A percentile compares a stretch with the other conserved stretches of the same genome.
phyloP scores from a whole-genome alignment of 2,888 invertebrate genomes.

The Panorpa germanica region DNA sequence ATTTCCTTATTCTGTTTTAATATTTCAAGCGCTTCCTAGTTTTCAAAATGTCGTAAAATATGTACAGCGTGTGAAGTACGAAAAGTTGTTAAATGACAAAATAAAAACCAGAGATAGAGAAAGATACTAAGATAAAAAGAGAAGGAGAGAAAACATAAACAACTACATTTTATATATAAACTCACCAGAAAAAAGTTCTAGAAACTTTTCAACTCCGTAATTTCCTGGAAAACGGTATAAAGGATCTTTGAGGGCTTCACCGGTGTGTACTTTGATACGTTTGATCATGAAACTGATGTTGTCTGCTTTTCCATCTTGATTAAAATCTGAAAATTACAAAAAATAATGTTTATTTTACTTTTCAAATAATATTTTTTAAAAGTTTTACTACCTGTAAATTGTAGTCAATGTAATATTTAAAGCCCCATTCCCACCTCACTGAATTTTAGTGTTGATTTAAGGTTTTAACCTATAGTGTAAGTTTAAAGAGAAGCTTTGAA shows the following conservation, averaged over 20 bases:
- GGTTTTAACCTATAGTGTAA: too few species aligned
- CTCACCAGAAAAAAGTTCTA: slow-evolving; percentile 89
- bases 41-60: too few species aligned
- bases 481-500: slow-evolving; percentile 2
- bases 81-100: too few species aligned
- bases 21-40: too few species aligned
- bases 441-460: too few species aligned
- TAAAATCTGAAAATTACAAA: slow-evolving; percentile 53
- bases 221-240: slow-evolving; percentile 82
- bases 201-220: slow-evolving; percentile 95
- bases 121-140: too few species aligned
- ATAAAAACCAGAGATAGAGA: too few species aligned
- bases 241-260: slow-evolving; percentile 67
- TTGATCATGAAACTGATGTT: slow-evolving; percentile 94
- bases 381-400: too few species aligned
- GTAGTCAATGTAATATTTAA: neutral
- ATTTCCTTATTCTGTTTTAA: too few species aligned
- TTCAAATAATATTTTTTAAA: slow-evolving; percentile 9
- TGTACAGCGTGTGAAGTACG: too few species aligned
- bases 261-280: slow-evolving; percentile 82
- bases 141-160: too few species aligned
- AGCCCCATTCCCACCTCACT: too few species aligned
- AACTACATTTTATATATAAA: slow-evolving; percentile 11
- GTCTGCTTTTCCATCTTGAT: slow-evolving; percentile 79
- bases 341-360: slow-evolving; percentile 1